Percentiles rank a stretch among this genome's conserved stretches.
phyloP scores from a whole-genome alignment of 2,797 vertebrate genomes.

The Phataginus tetradactyla region DNA sequence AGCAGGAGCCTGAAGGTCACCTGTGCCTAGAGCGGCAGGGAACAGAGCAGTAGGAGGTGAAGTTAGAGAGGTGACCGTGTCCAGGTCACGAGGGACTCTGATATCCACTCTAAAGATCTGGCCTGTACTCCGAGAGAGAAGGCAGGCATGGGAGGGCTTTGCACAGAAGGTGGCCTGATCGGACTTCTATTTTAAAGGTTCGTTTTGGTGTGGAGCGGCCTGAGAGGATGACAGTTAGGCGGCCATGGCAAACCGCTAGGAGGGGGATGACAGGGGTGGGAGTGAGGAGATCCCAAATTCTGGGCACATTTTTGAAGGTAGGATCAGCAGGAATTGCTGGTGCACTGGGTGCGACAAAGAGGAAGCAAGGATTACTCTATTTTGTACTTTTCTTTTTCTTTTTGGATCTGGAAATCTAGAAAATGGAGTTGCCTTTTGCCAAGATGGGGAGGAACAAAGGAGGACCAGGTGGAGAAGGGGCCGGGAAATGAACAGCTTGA shows the following conservation, averaged over 20 bases:
- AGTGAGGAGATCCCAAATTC: background rate
- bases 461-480: background rate
- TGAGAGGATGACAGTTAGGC: background rate
- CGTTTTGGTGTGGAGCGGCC: background rate
- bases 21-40: background rate
- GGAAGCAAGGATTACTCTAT: too few species aligned
- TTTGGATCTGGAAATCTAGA: background rate
- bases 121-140: background rate
- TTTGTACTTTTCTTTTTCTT: background rate
- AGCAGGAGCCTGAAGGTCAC: background rate
- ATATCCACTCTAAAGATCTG: too few species aligned
- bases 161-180: accelerated
- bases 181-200: background rate
- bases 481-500: background rate
- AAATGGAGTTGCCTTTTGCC: background rate
- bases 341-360: too few species aligned
- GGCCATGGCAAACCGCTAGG: too few species aligned
- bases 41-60: background rate
- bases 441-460: background rate
- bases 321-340: background rate
- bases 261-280: accelerated
- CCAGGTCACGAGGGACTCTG: background rate
- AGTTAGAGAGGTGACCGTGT: background rate
- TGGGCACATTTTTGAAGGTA: background rate
- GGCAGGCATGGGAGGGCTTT: background rate